Evolutionary conservation across 2,888 invertebrate species (phyloP), one percentile per base, ranked within the genome.

Genomic region (Deroplatys truncata): DNA sequence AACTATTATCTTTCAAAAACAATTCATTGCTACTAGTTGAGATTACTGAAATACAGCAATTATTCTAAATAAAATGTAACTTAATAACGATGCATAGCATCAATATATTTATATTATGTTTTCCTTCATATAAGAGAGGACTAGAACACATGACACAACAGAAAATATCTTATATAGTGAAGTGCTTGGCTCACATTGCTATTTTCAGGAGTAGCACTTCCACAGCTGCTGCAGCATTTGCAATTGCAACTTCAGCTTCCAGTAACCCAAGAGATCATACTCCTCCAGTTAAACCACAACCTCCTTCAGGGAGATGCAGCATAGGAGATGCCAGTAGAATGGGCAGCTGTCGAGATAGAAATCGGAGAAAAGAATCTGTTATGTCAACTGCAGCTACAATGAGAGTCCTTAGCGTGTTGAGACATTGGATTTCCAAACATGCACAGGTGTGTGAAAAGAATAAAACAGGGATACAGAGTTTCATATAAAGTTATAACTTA

Each of bases 301-400:
- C 90, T 16, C 56, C 88, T 2, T 90, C 89, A 90, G 92, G 92
- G 89, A 92, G 92, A 90, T 92, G 93, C 86, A 92, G 92, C 90
- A 91, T 92, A 90, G 92, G 92, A 84, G 91, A 92, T 89, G 90
- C 91, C 86, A 91, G 90, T 91, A 91, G 91, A 91, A 49, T 93
- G 92, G 90, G 93, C 92, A 92, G 93, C 93, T 92, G 93, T 93
- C 90, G 93, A 82, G 94, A 96, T 82, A 95, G 95, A 82, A 94
- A 94, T 83, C 93, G 94, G 87, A 94, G 95, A 88, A 95, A 96
- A 91, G 97, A 97, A 92, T 97, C 96, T 15, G 96, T 97, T 84
- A 97, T 98, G 93, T 98, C 97, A 84, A 98, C 98, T 9, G 98
- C 98, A n/a, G 98, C 98, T 89, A 98, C 98, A 0, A 98, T 98